These are phyloP conservation scores for Poecilia velifera DNA, from an alignment of 2,797 vertebrate species.

Conservation along the genomic window DNA sequence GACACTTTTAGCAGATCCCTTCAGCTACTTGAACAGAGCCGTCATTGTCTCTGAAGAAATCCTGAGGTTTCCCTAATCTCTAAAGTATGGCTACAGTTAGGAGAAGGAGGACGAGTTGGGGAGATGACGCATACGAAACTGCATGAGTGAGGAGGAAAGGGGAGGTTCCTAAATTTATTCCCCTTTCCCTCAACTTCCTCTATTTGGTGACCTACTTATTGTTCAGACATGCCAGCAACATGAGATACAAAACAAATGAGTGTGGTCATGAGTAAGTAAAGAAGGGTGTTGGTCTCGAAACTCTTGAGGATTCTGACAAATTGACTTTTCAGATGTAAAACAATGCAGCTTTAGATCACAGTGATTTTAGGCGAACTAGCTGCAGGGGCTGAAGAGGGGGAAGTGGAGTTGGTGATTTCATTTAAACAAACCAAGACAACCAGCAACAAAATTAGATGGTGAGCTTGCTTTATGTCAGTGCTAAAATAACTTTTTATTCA, in stretches of 20 bases:
- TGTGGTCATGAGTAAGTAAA: constrained; percentile 55
- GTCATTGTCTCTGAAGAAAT: constrained; percentile 32
- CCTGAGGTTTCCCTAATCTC: constrained; percentile 34
- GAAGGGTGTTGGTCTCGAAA: constrained; percentile 49
- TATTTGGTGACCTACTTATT: constrained; percentile 77
- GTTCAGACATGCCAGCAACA: constrained; percentile 70
- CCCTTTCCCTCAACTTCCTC: constrained; percentile 57
- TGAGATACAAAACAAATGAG: constrained; percentile 61
- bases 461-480: neutral
- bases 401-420: neutral
- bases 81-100: constrained; percentile 33
- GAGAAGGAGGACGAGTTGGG: constrained; percentile 37
- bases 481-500: neutral
- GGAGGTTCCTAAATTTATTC: constrained; percentile 60
- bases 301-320: constrained; percentile 50
- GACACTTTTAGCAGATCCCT: constrained; percentile 33
- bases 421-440: neutral
- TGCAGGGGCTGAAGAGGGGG: neutral
- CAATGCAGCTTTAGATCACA: constrained; percentile 19
- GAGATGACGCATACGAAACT: constrained; percentile 57
- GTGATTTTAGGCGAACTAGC: constrained; percentile 3
- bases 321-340: constrained; percentile 38
- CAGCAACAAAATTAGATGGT: neutral
- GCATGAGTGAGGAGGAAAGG: constrained; percentile 57
- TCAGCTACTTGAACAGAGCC: constrained; percentile 37